Percentiles rank a stretch among this genome's conserved stretches.
Evolutionary conservation across 2,888 invertebrate genomes (phyloP).

Genomic region (Acleris literana): DNA sequence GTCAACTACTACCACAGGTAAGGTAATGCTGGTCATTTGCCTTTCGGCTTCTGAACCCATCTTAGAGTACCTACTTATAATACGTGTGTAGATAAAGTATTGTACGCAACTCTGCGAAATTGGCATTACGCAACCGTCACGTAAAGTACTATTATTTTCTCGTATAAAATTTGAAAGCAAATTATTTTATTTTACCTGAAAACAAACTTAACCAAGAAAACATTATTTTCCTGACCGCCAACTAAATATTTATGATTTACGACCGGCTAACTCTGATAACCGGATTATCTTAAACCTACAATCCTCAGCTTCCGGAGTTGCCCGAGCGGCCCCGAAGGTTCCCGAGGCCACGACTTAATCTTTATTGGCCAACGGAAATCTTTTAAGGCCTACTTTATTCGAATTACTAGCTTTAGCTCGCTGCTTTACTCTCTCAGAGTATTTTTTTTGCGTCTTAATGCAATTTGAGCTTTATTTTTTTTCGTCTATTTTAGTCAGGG

Average conservation of each 20-base stretch:
- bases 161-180: no score
- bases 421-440: slow-evolving; percentile 2
- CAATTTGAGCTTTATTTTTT: neutral
- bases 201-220: slow-evolving; percentile 10
- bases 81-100: no score
- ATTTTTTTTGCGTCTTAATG: neutral
- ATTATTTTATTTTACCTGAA: neutral
- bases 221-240: slow-evolving; percentile 2
- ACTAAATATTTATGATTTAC: slow-evolving; percentile 36
- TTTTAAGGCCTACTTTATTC: slow-evolving; percentile 29
- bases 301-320: slow-evolving; percentile 15
- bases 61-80: no score
- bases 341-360: slow-evolving; percentile 20
- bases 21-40: no score
- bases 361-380: slow-evolving; percentile 31
- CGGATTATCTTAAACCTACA: slow-evolving; percentile 30
- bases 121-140: no score
- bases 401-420: slow-evolving; percentile 23
- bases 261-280: slow-evolving; percentile 22
- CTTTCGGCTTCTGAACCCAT: no score
- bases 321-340: slow-evolving; percentile 14
- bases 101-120: no score
- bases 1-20: no score
- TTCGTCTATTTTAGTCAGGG: no score
- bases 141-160: no score